Base-by-base conservation (phyloP, 2,113 vertebrate species). In the Salvator merianae region DNA sequence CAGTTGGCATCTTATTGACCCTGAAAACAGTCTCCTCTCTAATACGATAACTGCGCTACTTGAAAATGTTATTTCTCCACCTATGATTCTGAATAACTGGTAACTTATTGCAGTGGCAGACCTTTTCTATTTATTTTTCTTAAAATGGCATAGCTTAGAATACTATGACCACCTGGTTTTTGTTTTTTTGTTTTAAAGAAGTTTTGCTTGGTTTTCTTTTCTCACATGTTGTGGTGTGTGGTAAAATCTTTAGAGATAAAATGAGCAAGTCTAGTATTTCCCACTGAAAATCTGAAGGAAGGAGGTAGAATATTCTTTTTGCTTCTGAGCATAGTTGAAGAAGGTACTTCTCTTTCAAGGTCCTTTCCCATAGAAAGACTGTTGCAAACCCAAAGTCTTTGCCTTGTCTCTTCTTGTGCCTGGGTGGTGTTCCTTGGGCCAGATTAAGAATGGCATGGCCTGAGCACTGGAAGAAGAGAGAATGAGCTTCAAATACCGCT, bases 11-110 rank as follows among this genome's bases (percentile, higher is more conserved):
- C 83, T 94, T 92, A 89, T 90, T 92, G 91, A 92, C 91, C 92
- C 93, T 92, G 92, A 82, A 93, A 92, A 90, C 22, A 89, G 86
- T 91, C 94, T 93, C 86, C 80, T 86, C 82, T 92, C 89, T 95
- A 75, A 92, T 78, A 28, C 87, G 94, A 93, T 94, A 95, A 95
- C 93, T 82, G 89, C 88, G 87, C 86, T 80, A 26, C 79, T 94
- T 92, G 78, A 65, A 91, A 88, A 88, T 77, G 89, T 78, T 18
- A 89, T 91, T 81, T 83, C 69, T 87, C 77, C 2, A 2, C 62
- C 79, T 87, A 50, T 91, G 80, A 87, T 92, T 91, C 90, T 0
- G 83, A 88, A 83, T 87, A 87, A 87, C 6, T 77, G 16, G 65
- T 83, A 86, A 73, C 78, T 66, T n/a, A 6, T 65, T 86, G 68